Conservation (phyloP, 2,888 invertebrate species). For the Fragum whitleyi region DNA sequence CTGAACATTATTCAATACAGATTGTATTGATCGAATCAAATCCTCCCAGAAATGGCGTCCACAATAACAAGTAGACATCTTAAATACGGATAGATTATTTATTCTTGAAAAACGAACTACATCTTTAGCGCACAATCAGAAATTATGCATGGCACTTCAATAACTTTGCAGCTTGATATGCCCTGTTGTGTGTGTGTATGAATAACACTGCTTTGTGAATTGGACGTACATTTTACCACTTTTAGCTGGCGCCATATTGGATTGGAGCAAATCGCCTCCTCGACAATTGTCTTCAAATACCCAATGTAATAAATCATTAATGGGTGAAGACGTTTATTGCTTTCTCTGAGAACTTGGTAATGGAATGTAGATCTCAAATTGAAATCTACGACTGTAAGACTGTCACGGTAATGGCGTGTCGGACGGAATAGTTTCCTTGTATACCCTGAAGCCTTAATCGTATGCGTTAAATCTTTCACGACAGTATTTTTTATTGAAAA, state of each 20-base stretch:
- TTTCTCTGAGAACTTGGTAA: not conserved
- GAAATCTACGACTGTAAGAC: not conserved
- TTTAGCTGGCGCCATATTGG: not conserved
- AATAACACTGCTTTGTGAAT: no score
- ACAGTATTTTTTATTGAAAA: no score
- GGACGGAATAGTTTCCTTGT: no score
- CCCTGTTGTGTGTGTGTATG: no score
- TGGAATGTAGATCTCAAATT: not conserved
- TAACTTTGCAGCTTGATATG: no score
- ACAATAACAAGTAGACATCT: not conserved
- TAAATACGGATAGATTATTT: no score
- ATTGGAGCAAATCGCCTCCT: not conserved
- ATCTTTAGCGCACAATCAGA: no score
- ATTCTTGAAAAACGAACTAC: no score
- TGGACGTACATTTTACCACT: no score
- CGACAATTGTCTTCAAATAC: not conserved
- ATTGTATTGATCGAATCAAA: conserved; percentile 1
- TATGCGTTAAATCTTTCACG: no score
- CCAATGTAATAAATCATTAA: not conserved
- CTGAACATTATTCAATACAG: conserved; percentile 1
- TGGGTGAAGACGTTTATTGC: not conserved
- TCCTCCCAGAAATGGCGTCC: not conserved
- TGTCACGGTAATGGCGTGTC: not conserved
- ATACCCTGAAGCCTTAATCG: no score
- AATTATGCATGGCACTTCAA: no score